These are phyloP conservation scores for Plebejus anna DNA, from an alignment of 2,888 invertebrate genomes.

Conservation along the genomic window DNA sequence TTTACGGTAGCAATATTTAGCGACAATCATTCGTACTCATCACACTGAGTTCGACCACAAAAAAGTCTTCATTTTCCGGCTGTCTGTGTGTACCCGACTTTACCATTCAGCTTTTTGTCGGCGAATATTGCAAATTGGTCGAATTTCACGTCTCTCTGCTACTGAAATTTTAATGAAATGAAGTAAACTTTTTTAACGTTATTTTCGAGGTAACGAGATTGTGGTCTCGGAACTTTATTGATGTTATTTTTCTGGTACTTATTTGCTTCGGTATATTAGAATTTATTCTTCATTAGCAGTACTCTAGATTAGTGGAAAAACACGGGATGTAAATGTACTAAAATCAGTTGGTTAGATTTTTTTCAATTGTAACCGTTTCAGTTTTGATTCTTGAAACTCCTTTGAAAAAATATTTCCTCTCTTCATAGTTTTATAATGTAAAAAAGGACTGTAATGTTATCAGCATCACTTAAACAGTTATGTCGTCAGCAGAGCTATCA, in stretches of 20 bases:
- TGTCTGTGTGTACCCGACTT: background rate
- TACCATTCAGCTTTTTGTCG: conserved; percentile 15
- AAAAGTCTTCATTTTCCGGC: background rate
- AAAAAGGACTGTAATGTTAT: background rate
- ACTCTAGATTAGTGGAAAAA: background rate
- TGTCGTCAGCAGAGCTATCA: background rate
- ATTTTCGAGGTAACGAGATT: background rate
- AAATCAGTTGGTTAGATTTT: background rate
- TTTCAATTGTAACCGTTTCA: background rate
- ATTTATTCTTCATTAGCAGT: background rate
- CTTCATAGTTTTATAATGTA: too few species aligned
- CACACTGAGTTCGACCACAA: background rate
- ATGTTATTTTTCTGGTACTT: background rate
- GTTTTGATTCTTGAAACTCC: background rate
- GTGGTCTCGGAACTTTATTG: background rate
- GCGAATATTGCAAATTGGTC: conserved; percentile 20
- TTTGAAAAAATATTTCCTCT: background rate
- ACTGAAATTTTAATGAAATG: conserved; percentile 19
- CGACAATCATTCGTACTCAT: background rate
- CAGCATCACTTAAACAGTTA: background rate
- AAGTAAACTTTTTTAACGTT: conserved; percentile 11
- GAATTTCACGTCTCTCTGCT: conserved; percentile 13
- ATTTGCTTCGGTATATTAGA: background rate
- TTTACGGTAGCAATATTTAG: background rate
- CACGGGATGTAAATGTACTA: background rate